Conservation (phyloP, 2,113 vertebrate species). For the Ophiodon elongatus region DNA sequence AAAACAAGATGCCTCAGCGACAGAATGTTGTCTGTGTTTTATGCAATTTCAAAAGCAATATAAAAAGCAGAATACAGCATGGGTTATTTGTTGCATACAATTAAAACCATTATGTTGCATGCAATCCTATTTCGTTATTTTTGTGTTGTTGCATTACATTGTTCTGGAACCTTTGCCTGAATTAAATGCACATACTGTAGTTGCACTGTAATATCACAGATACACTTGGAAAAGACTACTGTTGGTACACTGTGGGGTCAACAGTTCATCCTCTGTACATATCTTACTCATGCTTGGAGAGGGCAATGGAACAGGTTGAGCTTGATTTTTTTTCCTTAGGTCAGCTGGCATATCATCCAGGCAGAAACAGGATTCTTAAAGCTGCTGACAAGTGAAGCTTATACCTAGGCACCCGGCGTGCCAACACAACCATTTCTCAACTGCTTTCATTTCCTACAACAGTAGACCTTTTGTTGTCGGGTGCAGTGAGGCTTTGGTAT, state of each 20-base stretch:
- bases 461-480: slow-evolving; percentile 78
- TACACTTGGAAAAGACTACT: not conserved
- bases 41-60: not conserved
- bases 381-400: slow-evolving; percentile 76
- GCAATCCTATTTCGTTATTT: not conserved
- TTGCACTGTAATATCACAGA: not conserved
- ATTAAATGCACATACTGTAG: not conserved
- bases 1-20: not conserved
- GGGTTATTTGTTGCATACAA: not conserved
- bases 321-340: slow-evolving; percentile 77
- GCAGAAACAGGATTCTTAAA: slow-evolving; percentile 58
- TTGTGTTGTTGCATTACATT: not conserved
- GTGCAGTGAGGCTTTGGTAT: slow-evolving; percentile 51
- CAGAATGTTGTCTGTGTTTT: not conserved
- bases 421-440: slow-evolving; percentile 70
- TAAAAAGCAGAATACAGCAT: not conserved
- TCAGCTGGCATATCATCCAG: slow-evolving; percentile 70
- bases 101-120: not conserved
- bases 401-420: slow-evolving; percentile 60
- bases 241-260: slow-evolving; percentile 41
- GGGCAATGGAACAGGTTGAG: slow-evolving; percentile 74
- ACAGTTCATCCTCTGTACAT: slow-evolving; percentile 53
- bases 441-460: slow-evolving; percentile 72
- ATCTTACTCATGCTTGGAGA: slow-evolving; percentile 45
- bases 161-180: not conserved